phyloP scores from a whole-genome alignment of 1,140 invertebrate genomes.

The Agrypnia vestita region DNA sequence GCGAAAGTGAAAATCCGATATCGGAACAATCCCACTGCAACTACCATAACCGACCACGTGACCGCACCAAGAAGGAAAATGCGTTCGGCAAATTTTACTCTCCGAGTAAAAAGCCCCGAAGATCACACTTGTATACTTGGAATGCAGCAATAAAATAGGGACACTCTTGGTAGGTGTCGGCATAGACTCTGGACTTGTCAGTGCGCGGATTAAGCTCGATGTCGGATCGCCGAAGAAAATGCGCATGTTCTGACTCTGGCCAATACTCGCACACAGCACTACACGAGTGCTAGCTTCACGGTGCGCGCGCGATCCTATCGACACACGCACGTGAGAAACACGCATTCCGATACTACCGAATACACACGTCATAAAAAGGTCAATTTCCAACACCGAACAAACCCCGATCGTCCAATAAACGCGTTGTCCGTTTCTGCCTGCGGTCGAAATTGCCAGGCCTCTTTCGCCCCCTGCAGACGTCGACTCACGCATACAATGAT shows the following conservation, averaged over 20 bases:
- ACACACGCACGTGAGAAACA: conserved; percentile 40
- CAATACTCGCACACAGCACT: conserved; percentile 14
- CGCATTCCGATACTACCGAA: conserved; percentile 21
- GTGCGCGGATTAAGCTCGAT: conserved; percentile 16
- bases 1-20: conserved; percentile 62
- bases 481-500: conserved; percentile 22
- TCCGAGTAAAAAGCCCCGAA: conserved; percentile 18
- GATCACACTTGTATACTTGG: background rate
- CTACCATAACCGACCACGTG: conserved; percentile 31
- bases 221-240: conserved; percentile 21
- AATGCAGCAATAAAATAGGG: background rate
- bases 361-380: background rate
- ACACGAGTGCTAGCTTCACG: background rate
- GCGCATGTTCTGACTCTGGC: conserved; percentile 26
- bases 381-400: background rate
- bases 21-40: conserved; percentile 55
- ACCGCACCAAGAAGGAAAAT: conserved; percentile 3
- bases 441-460: background rate
- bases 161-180: conserved; percentile 13
- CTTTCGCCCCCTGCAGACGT: background rate
- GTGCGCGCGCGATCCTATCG: conserved; percentile 38
- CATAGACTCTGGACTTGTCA: background rate
- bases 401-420: background rate
- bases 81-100: background rate
- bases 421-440: background rate